Percentiles rank a stretch among this genome's conserved stretches.
These are phyloP conservation scores for Ips nitidus DNA, from an alignment of 1,140 invertebrate species.

Conservation along the genomic window DNA sequence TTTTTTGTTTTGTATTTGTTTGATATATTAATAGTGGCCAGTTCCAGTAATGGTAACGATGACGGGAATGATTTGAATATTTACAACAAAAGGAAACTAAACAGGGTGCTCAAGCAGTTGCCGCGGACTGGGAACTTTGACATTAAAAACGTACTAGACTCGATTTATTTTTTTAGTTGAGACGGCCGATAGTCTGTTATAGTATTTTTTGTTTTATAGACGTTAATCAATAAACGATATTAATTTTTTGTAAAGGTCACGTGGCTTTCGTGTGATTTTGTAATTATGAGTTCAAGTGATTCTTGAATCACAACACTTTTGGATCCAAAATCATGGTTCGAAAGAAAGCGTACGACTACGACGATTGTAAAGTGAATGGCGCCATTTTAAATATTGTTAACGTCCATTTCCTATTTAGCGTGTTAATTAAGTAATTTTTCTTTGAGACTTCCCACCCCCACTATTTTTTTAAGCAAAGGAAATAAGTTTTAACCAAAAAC, in stretches of 20 bases:
- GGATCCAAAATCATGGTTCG: too few relatives aligned
- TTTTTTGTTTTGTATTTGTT: slow-evolving; percentile 8
- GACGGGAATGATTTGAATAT: slow-evolving; percentile 44
- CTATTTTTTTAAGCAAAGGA: too few relatives aligned
- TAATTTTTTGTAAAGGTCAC: neutral
- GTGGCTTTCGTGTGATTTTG: too few relatives aligned
- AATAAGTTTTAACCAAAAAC: too few relatives aligned
- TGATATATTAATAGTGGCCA: too few relatives aligned
- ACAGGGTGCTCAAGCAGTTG: slow-evolving; percentile 61
- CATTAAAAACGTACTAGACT: slow-evolving; percentile 71
- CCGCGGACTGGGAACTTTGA: slow-evolving; percentile 76
- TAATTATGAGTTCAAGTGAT: neutral
- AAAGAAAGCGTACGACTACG: too few relatives aligned
- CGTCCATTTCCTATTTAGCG: too few relatives aligned
- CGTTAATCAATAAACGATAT: slow-evolving; percentile 13
- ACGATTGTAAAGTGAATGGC: too few relatives aligned
- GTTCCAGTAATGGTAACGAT: slow-evolving; percentile 56
- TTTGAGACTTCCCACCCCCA: too few relatives aligned
- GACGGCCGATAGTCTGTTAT: neutral
- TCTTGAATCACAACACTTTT: neutral
- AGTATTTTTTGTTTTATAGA: slow-evolving; percentile 1
- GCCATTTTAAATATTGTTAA: too few relatives aligned
- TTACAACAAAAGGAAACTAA: slow-evolving; percentile 58
- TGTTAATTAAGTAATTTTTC: too few relatives aligned
- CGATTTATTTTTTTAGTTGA: slow-evolving; percentile 82